Conservation (phyloP, 2,113 vertebrate genomes). For the Pandion haliaetus region DNA sequence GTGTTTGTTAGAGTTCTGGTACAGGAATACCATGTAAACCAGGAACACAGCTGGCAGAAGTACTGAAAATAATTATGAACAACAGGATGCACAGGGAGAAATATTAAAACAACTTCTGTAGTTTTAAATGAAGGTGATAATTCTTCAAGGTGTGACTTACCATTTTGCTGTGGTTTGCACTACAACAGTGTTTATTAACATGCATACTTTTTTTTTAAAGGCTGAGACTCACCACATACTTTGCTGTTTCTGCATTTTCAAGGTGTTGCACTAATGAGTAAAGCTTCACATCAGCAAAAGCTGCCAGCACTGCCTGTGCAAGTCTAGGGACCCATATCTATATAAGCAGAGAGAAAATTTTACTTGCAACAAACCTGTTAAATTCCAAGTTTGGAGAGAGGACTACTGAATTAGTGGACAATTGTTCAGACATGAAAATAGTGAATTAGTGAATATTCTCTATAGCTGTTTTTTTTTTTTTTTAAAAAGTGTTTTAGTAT, state of each 20-base stretch:
- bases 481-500: not conserved
- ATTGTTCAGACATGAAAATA: not conserved
- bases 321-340: conserved; percentile 92
- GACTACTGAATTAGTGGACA: not conserved
- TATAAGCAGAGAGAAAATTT: not conserved
- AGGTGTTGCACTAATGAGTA: conserved; percentile 79
- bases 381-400: not conserved
- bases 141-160: not conserved
- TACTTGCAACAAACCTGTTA: not conserved
- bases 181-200: not conserved
- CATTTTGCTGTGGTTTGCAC: not conserved
- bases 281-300: conserved; percentile 86
- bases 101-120: not conserved
- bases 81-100: not conserved
- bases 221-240: conserved; percentile 82
- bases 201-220: not conserved
- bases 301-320: conserved; percentile 84
- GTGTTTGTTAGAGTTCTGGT: conserved; percentile 95
- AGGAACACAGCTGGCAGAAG: conserved; percentile 92
- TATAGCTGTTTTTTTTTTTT: not conserved
- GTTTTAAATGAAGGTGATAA: not conserved
- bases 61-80: conserved; percentile 74
- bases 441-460: not conserved
- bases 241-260: conserved; percentile 79
- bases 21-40: conserved; percentile 98